Conservation (phyloP, 2,797 vertebrate genomes). For the Cetoscarus ocellatus region DNA sequence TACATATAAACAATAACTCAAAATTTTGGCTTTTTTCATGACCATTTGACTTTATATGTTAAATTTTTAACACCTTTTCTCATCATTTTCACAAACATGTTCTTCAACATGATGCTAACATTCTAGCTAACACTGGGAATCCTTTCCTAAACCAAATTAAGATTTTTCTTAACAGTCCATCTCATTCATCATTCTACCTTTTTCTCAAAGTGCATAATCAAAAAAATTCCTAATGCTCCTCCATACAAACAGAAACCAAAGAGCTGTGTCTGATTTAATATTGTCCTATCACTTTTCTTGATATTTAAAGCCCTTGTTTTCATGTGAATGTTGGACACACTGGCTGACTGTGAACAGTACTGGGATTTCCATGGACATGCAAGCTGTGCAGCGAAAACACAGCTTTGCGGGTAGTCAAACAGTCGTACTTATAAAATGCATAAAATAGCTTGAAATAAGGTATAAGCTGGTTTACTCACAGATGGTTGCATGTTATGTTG, state of each 20-base stretch:
- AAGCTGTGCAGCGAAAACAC: constrained; percentile 62
- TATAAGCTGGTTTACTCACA: constrained; percentile 69
- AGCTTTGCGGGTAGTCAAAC: constrained; percentile 64
- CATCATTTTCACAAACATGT: no score
- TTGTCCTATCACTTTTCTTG: background rate
- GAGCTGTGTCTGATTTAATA: constrained; percentile 3
- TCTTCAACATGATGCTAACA: no score
- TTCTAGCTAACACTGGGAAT: no score
- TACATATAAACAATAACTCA: no score
- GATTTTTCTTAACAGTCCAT: no score
- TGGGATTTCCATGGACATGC: constrained; percentile 54
- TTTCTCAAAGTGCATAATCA: no score
- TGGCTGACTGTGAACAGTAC: constrained; percentile 47
- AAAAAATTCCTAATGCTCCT: background rate
- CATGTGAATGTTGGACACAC: constrained; percentile 25
- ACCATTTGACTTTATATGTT: no score
- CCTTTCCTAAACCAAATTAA: no score
- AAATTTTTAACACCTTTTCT: no score
- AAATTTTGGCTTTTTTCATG: no score
- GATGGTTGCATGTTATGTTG: constrained; percentile 67
- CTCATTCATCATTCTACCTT: no score
- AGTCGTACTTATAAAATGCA: constrained; percentile 62
- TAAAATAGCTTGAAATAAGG: constrained; percentile 65
- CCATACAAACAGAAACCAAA: constrained; percentile 1
- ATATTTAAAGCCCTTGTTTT: constrained; percentile 6